A percentile compares a stretch with the other conserved stretches of the same genome.
Conservation (phyloP, 2,113 vertebrate genomes). For the Austrofundulus limnaeus region DNA sequence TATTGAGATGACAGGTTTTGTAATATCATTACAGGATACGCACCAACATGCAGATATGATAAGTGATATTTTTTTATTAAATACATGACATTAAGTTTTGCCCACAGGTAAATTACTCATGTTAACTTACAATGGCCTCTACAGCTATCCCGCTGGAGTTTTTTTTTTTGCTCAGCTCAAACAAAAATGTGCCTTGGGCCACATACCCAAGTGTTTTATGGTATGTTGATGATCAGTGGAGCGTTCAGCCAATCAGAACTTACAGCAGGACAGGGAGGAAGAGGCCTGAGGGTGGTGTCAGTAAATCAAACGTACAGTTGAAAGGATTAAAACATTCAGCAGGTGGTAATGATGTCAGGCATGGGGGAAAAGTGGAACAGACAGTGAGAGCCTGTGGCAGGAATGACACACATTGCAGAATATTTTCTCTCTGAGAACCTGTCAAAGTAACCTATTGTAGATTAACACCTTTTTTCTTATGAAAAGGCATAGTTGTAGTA, state of each 20-base stretch:
- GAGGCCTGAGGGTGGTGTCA: background rate
- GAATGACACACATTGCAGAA: constrained; percentile 15
- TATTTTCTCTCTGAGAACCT: constrained; percentile 16
- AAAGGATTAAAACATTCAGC: constrained; percentile 3
- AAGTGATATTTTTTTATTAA: constrained; percentile 2
- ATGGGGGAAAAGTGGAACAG: background rate
- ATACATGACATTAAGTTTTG: background rate
- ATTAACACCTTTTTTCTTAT: background rate
- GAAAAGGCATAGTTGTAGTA: background rate
- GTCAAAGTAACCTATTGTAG: constrained; percentile 2
- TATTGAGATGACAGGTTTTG: background rate
- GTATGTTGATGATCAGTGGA: background rate
- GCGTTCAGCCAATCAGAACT: background rate
- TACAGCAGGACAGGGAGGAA: background rate
- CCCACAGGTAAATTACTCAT: background rate
- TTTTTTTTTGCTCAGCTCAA: background rate
- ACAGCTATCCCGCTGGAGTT: background rate
- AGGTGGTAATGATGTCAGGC: background rate
- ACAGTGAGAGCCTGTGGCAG: constrained; percentile 10
- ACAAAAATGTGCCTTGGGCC: background rate
- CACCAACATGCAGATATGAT: constrained; percentile 6
- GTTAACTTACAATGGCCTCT: background rate
- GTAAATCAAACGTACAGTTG: background rate
- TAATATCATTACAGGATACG: background rate
- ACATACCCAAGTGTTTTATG: background rate